Percentiles rank a stretch among this genome's conserved stretches.
These are phyloP conservation scores for Pardalotus punctatus DNA, from an alignment of 2,113 vertebrate genomes.

Conservation along the genomic window DNA sequence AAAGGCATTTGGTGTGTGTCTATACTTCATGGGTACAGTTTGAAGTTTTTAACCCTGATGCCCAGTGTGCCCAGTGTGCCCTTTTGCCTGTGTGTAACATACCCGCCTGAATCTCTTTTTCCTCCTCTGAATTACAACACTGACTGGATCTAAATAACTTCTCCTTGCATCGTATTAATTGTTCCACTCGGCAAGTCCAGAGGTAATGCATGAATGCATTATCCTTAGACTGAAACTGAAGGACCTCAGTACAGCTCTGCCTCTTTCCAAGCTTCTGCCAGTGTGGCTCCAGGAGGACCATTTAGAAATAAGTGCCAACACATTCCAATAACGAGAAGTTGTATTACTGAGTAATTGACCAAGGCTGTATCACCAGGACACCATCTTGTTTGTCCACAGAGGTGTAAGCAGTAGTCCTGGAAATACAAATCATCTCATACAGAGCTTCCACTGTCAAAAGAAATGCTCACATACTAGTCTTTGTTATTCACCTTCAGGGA, in stretches of 20 bases:
- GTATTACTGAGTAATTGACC: not conserved
- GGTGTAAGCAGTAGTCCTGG: not conserved
- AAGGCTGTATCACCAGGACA: not conserved
- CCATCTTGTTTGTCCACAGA: not conserved
- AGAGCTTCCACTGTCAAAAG: not conserved
- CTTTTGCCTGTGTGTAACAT: not conserved
- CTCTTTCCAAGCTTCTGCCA: not conserved
- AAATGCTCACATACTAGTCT: not conserved
- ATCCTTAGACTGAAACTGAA: not conserved
- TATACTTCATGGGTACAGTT: not conserved
- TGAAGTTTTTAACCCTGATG: not conserved
- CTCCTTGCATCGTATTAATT: not conserved
- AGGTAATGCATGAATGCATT: accelerated
- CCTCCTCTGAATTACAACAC: not conserved
- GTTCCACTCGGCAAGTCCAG: not conserved
- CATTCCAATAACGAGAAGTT: not conserved
- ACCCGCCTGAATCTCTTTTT: not conserved
- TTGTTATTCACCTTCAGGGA: not conserved
- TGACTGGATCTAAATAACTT: not conserved
- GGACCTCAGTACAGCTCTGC: not conserved
- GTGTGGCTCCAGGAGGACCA: accelerated
- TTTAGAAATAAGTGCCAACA: not conserved
- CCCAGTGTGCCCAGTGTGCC: not conserved
- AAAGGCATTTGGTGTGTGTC: not conserved
- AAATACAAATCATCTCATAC: not conserved